Conservation (phyloP, 2,888 invertebrate genomes). For the Ophioninae sp. region DNA sequence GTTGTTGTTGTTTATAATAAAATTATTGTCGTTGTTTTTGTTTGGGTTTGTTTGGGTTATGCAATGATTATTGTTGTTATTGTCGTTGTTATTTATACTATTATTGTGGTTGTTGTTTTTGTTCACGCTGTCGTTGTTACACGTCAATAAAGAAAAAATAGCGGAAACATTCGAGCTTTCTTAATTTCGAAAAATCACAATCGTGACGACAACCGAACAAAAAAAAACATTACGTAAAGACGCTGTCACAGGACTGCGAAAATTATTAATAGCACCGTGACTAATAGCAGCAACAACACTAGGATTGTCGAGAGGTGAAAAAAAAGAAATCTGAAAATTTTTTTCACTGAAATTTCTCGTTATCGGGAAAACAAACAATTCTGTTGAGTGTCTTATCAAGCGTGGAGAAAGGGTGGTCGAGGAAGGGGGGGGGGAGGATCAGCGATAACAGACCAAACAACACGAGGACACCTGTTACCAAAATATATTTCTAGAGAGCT, state of each 20-base stretch:
- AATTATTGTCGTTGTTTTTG: too few relatives aligned
- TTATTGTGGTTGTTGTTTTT: too few relatives aligned
- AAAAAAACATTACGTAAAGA: conserved; percentile 45
- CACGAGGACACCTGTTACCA: background rate
- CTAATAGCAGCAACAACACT: conserved; percentile 17
- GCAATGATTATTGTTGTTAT: too few relatives aligned
- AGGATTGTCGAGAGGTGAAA: background rate
- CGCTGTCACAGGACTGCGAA: background rate
- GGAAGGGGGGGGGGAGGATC: too few relatives aligned
- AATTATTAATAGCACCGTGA: conserved; percentile 39
- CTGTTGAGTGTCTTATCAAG: conserved; percentile 25
- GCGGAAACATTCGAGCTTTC: background rate
- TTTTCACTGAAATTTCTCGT: conserved; percentile 1
- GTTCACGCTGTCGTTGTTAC: too few relatives aligned
- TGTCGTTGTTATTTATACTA: too few relatives aligned
- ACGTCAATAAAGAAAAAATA: background rate
- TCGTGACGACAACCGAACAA: background rate
- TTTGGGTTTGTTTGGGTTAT: too few relatives aligned
- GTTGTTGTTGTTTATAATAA: too few relatives aligned
- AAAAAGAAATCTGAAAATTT: background rate
- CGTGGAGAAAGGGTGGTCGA: background rate
- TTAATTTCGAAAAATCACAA: background rate
- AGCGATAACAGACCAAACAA: conserved; percentile 19
- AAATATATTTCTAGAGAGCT: background rate
- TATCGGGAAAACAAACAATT: conserved; percentile 21